Percentiles rank a stretch among this genome's conserved stretches.
These are phyloP conservation scores for Eucriotettix oculatus DNA, from an alignment of 2,888 invertebrate species.

Conservation along the genomic window DNA sequence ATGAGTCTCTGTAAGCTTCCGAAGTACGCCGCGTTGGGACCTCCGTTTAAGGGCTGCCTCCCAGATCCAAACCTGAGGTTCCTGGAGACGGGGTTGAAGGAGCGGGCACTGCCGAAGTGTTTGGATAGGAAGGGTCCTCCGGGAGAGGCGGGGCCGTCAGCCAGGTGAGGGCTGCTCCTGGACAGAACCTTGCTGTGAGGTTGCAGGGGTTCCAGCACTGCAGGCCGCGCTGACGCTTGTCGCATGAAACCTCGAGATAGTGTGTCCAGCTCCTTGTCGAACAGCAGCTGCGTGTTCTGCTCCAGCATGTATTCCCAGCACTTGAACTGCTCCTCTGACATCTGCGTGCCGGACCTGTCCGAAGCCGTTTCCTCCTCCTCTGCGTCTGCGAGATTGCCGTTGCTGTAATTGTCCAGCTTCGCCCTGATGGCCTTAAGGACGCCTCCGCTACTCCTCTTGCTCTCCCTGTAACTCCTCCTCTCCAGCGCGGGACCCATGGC, in stretches of 20 bases:
- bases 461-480: conserved; percentile 10
- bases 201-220: conserved; percentile 31
- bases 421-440: conserved; percentile 7
- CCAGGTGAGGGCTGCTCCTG: conserved; percentile 52
- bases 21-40: conserved; percentile 75
- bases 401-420: conserved; percentile 12
- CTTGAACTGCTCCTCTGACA: conserved; percentile 74
- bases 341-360: conserved; percentile 30
- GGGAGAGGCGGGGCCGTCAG: conserved; percentile 23
- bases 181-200: conserved; percentile 18
- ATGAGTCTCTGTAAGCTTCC: conserved; percentile 68
- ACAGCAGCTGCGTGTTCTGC: conserved; percentile 73
- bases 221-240: conserved; percentile 2
- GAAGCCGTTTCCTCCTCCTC: conserved; percentile 30
- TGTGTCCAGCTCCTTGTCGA: conserved; percentile 75
- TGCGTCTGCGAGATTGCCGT: conserved; percentile 16
- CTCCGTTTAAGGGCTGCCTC: conserved; percentile 44
- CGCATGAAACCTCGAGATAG: conserved; percentile 29
- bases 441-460: conserved; percentile 9
- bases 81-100: conserved; percentile 45
- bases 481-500: conserved; percentile 9
- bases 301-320: conserved; percentile 91
- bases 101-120: conserved; percentile 64
- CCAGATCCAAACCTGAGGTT: conserved; percentile 29
- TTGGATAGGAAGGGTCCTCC: conserved; percentile 39